Evolutionary conservation across 2,797 vertebrate genomes (phyloP), one percentile per base, ranked within the genome.

Genomic region (Phalloptychus januarius): DNA sequence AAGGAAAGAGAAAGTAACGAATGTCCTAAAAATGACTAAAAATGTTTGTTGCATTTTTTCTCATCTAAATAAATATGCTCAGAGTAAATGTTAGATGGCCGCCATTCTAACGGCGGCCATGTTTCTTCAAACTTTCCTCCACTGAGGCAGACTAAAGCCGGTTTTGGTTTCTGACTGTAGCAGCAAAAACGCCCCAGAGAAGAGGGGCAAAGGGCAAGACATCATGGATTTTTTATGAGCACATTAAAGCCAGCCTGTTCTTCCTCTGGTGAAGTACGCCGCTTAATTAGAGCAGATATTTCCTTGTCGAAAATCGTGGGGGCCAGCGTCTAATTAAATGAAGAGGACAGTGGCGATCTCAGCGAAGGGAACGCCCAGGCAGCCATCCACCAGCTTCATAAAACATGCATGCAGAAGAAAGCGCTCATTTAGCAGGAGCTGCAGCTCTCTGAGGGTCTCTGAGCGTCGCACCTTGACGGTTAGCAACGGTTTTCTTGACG

Each of bases 221-320:
- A 87, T 91, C 90, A 86, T 90, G 91, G 88, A 92, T 93, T 85
- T 92, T 93, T 92, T 88, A 91, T 92, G 91, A 93, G 78, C 86
- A 88, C 85, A 93, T 94, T 93, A 94, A 93, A 90, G 87, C 88
- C 82, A 85, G 89, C 90, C 91, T 88, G 83, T 48, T 89, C 84
- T 28, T 83, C 70, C 88, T 91, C 86, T 82, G 84, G 86, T 91
- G 91, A 92, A 93, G 91, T 89, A 89, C 87, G 87, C 88, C 67
- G 88, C 89, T 89, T 93, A 92, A 95, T 93, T 94, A 94, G 88
- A 88, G 88, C 91, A 93, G 93, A 95, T 94, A 94, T 93, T 94
- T 95, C 92, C 93, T 91, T 87, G 91, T 94, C 92, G 83, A 92
- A 90, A 86, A 87, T 89, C 78, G 84, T 73, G 85, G 90, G 87